Conservation (phyloP, 2,888 invertebrate species). For the Sphaerophoria rueppellii region DNA sequence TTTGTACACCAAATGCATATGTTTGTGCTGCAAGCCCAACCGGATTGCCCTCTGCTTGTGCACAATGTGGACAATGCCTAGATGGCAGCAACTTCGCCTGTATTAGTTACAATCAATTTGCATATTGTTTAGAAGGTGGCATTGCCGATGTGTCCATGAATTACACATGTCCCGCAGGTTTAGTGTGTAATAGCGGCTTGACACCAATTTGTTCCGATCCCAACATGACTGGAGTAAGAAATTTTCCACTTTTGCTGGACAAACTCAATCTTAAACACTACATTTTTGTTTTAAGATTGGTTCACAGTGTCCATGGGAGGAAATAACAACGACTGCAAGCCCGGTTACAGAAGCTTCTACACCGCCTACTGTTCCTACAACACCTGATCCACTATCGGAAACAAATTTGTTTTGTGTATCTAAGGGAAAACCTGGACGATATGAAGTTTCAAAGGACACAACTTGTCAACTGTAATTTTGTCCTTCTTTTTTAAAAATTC, state of each 20-base stretch:
- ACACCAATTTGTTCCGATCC: constrained; percentile 28
- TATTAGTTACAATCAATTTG: constrained; percentile 9
- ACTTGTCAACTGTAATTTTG: constrained; percentile 46
- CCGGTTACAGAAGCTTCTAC: background rate
- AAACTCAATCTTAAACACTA: background rate
- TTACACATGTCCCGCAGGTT: constrained; percentile 10
- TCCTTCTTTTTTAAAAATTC: background rate
- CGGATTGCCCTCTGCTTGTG: background rate
- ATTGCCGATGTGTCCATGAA: too few relatives aligned
- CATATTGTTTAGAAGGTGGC: constrained; percentile 6
- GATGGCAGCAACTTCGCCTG: constrained; percentile 10
- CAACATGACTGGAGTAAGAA: constrained; percentile 24
- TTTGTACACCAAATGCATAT: constrained; percentile 20
- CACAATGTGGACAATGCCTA: background rate
- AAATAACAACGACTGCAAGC: constrained; percentile 19
- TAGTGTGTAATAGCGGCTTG: constrained; percentile 27
- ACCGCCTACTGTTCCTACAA: background rate
- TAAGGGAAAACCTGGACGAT: constrained; percentile 26
- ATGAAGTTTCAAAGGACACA: constrained; percentile 15
- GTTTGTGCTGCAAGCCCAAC: background rate
- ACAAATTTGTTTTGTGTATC: constrained; percentile 18
- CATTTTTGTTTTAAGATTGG: constrained; percentile 38
- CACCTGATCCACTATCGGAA: constrained; percentile 8
- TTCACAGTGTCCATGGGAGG: too few relatives aligned
- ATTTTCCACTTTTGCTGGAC: too few relatives aligned